These are phyloP conservation scores for Danio choprae DNA, from an alignment of 2,797 vertebrate genomes.

Conservation along the genomic window DNA sequence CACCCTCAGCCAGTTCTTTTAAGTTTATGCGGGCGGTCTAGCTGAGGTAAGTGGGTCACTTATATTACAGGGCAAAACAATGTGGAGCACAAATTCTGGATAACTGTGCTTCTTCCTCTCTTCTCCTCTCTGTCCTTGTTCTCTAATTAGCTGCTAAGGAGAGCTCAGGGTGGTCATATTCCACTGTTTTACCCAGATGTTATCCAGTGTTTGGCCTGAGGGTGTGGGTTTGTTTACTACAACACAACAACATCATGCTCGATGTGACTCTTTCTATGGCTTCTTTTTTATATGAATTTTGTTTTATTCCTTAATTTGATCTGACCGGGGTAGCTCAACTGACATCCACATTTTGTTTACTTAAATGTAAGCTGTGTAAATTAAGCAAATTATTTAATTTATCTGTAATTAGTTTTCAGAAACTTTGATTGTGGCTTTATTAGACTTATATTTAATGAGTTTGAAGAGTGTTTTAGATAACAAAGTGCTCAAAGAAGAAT, in stretches of 20 bases:
- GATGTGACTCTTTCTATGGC: constrained; percentile 62
- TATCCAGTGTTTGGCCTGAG: constrained; percentile 72
- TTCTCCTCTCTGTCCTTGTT: constrained; percentile 53
- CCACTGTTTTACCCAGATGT: constrained; percentile 78
- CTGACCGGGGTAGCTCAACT: background rate
- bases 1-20: constrained; percentile 34
- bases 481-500: constrained; percentile 27
- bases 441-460: background rate
- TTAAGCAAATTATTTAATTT: constrained; percentile 24
- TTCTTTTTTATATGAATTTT: constrained; percentile 15
- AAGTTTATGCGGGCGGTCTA: constrained; percentile 35
- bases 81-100: constrained; percentile 47
- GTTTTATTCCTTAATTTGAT: background rate
- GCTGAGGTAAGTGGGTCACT: constrained; percentile 52
- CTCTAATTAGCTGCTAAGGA: constrained; percentile 79
- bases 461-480: constrained; percentile 11
- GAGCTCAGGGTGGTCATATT: constrained; percentile 73
- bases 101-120: constrained; percentile 50
- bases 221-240: constrained; percentile 78
- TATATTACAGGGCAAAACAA: constrained; percentile 30
- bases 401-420: constrained; percentile 15
- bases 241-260: constrained; percentile 74
- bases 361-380: constrained; percentile 22
- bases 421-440: background rate
- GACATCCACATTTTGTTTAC: background rate